Conservation (phyloP, 2,888 invertebrate species). For the Protodeltote pygarga region DNA sequence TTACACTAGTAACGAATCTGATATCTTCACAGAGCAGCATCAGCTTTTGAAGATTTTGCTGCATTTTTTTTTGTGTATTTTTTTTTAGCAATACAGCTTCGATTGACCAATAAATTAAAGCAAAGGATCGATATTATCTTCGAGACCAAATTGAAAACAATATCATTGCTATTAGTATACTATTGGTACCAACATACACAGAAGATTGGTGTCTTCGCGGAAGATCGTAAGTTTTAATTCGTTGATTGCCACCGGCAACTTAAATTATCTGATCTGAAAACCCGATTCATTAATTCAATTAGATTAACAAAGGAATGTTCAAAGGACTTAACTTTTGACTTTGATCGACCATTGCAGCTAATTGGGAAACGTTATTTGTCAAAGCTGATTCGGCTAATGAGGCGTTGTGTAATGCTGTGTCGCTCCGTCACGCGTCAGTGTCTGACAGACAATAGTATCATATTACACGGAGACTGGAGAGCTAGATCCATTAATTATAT, state of each 20-base stretch:
- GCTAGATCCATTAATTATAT: neutral
- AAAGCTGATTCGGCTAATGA: slow-evolving; percentile 52
- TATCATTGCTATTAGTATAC: no score
- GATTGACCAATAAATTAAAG: no score
- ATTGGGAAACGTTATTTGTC: slow-evolving; percentile 55
- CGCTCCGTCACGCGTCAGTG: slow-evolving; percentile 16
- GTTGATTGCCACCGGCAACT: slow-evolving; percentile 45
- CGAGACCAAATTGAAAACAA: slow-evolving; percentile 18
- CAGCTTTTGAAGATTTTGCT: neutral
- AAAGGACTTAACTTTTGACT: slow-evolving; percentile 50
- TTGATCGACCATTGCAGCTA: slow-evolving; percentile 53
- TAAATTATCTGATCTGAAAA: slow-evolving; percentile 47
- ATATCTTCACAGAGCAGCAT: slow-evolving; percentile 9
- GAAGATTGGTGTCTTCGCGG: slow-evolving; percentile 11
- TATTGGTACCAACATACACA: slow-evolving; percentile 4
- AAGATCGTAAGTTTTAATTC: slow-evolving; percentile 41
- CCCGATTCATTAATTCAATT: slow-evolving; percentile 52
- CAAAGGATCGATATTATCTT: slow-evolving; percentile 31
- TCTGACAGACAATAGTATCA: slow-evolving; percentile 32
- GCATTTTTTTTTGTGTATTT: neutral
- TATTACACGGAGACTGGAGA: slow-evolving; percentile 33
- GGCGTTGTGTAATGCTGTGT: slow-evolving; percentile 38
- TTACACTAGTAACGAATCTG: slow-evolving; percentile 24
- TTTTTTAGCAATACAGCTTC: no score
- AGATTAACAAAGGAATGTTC: slow-evolving; percentile 53